A percentile compares a stretch with the other conserved stretches of the same genome.
These are phyloP conservation scores for Heliconius cydno DNA, from an alignment of 2,888 invertebrate genomes.

Conservation along the genomic window DNA sequence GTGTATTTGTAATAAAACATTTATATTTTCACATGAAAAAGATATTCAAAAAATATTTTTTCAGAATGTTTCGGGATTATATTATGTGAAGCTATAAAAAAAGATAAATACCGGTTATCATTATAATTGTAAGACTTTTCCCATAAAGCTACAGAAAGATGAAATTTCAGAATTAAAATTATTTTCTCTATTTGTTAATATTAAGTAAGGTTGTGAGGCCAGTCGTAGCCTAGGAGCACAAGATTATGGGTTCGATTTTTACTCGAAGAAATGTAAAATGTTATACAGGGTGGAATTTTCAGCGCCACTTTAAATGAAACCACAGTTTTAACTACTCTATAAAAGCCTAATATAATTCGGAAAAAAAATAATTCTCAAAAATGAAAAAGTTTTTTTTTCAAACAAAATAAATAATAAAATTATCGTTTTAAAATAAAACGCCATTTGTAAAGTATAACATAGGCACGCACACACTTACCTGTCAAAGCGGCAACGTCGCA, in stretches of 20 bases:
- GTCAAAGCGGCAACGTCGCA: too few relatives aligned
- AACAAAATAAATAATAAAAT: too few relatives aligned
- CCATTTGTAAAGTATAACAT: too few relatives aligned
- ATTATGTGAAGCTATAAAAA: conserved; percentile 1
- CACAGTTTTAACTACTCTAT: too few relatives aligned
- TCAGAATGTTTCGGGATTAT: neutral
- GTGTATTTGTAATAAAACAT: conserved; percentile 10
- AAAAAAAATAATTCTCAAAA: too few relatives aligned
- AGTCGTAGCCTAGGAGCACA: neutral
- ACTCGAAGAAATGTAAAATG: neutral
- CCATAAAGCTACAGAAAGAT: neutral
- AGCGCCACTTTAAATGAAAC: too few relatives aligned
- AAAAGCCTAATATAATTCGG: too few relatives aligned
- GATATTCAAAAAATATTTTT: neutral
- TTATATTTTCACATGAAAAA: neutral
- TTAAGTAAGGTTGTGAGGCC: neutral
- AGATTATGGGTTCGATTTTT: neutral
- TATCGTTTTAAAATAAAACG: too few relatives aligned
- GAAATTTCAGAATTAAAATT: neutral
- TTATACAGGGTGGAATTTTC: too few relatives aligned
- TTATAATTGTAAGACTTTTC: neutral
- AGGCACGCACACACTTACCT: too few relatives aligned
- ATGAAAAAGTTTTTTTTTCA: too few relatives aligned
- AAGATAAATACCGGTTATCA: neutral
- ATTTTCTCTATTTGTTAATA: neutral